Evolutionary conservation across 2,113 vertebrate genomes (phyloP).

Genomic region (Pedionomus torquatus): DNA sequence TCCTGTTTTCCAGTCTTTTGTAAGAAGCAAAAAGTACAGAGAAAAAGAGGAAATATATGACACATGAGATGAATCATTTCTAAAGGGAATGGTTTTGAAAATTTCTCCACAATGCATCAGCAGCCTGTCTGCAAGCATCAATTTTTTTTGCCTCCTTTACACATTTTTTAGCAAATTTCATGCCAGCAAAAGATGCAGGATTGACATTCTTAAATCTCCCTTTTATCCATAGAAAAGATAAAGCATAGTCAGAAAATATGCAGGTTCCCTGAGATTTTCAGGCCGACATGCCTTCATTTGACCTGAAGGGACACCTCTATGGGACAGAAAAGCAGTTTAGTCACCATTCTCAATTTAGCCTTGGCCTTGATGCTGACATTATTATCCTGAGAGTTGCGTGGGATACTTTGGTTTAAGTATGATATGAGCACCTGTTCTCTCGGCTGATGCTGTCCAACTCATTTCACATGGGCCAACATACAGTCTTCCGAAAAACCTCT

Average conservation of each 20-base stretch:
- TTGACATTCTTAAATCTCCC: conserved; percentile 33
- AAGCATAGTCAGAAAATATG: neutral
- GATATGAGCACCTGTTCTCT: neutral
- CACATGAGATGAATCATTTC: conserved; percentile 33
- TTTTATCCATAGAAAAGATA: conserved; percentile 25
- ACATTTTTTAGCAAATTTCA: conserved; percentile 37
- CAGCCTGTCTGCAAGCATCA: conserved; percentile 6
- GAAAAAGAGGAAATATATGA: neutral
- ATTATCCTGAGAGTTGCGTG: neutral
- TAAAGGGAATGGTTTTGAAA: conserved; percentile 40
- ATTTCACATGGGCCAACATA: neutral
- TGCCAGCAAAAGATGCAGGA: conserved; percentile 14
- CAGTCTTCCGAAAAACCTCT: neutral
- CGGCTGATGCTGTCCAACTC: neutral
- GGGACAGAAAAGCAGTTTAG: neutral
- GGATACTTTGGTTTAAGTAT: neutral
- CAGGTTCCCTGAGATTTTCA: conserved; percentile 14
- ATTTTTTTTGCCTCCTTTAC: conserved; percentile 10
- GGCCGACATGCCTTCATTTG: neutral
- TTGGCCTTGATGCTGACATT: neutral
- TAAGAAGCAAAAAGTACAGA: conserved; percentile 7
- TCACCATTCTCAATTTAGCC: neutral
- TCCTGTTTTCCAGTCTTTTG: conserved; percentile 50
- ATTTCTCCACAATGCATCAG: conserved; percentile 8
- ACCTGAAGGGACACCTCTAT: neutral